Percentiles rank a stretch among this genome's conserved stretches.
phyloP scores from a whole-genome alignment of 2,797 vertebrate species.

The Amphiprion clarkii region DNA sequence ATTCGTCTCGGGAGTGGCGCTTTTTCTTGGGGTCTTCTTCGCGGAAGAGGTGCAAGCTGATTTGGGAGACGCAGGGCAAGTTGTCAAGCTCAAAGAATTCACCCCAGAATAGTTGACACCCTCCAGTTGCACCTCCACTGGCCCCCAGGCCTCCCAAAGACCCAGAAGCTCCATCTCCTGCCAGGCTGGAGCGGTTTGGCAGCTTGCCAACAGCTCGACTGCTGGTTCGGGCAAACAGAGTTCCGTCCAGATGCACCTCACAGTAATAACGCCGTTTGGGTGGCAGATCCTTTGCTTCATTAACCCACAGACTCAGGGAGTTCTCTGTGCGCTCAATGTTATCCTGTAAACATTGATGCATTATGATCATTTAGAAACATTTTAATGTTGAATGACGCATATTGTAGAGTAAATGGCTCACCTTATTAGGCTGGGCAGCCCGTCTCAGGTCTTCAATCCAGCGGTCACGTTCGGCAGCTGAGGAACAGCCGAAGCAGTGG shows the following conservation, averaged over 20 bases:
- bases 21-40: constrained; percentile 89
- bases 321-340: constrained; percentile 92
- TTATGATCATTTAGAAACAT: neutral
- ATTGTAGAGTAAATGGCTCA: constrained; percentile 45
- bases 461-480: constrained; percentile 90
- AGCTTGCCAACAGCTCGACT: constrained; percentile 82
- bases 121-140: constrained; percentile 62
- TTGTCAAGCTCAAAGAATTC: constrained; percentile 94
- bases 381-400: neutral
- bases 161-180: constrained; percentile 64
- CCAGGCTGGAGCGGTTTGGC: constrained; percentile 63
- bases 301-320: constrained; percentile 91
- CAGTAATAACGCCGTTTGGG: constrained; percentile 86
- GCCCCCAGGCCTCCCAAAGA: constrained; percentile 61
- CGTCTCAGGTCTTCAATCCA: constrained; percentile 95
- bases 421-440: constrained; percentile 91
- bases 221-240: constrained; percentile 90
- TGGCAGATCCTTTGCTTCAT: constrained; percentile 91
- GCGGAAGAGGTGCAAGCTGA: constrained; percentile 88
- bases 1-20: constrained; percentile 81
- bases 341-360: constrained; percentile 83
- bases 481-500: constrained; percentile 93
- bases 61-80: constrained; percentile 86
- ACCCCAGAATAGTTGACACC: constrained; percentile 92
- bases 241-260: constrained; percentile 91